These are phyloP conservation scores for Nymphalis polychloros DNA, from an alignment of 2,888 invertebrate genomes.

Conservation along the genomic window DNA sequence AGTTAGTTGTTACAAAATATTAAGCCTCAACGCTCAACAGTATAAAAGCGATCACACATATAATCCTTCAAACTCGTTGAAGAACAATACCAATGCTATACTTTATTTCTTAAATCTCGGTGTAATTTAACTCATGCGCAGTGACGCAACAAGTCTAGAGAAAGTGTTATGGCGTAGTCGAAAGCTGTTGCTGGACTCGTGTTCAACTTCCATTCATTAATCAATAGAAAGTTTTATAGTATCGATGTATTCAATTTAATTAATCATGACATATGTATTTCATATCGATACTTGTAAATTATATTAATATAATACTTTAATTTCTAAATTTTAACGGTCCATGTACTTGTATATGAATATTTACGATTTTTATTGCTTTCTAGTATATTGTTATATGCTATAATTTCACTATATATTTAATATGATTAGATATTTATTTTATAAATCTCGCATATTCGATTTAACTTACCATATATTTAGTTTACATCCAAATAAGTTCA, in stretches of 20 bases:
- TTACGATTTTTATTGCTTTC: not conserved
- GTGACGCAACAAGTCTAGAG: conserved; percentile 63
- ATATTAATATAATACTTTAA: not conserved
- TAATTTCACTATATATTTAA: too few species aligned
- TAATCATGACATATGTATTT: conserved; percentile 28
- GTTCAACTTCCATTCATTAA: conserved; percentile 59
- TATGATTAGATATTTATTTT: too few species aligned
- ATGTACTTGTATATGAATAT: not conserved
- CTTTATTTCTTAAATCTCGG: too few species aligned
- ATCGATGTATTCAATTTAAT: conserved; percentile 37
- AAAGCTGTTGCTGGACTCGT: conserved; percentile 37
- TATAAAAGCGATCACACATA: too few species aligned
- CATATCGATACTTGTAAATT: not conserved
- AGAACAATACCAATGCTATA: too few species aligned
- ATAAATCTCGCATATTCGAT: not conserved
- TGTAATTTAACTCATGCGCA: conserved; percentile 41
- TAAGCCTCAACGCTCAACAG: too few species aligned
- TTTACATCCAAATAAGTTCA: conserved; percentile 8
- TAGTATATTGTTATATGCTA: too few species aligned
- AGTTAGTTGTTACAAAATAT: too few species aligned
- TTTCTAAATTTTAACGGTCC: too few species aligned
- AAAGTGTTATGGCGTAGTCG: conserved; percentile 54
- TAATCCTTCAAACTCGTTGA: too few species aligned
- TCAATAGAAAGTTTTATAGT: conserved; percentile 68
- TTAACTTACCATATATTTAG: conserved; percentile 4